phyloP scores from a whole-genome alignment of 2,797 vertebrate species.

The Pangasius mekongensis region DNA sequence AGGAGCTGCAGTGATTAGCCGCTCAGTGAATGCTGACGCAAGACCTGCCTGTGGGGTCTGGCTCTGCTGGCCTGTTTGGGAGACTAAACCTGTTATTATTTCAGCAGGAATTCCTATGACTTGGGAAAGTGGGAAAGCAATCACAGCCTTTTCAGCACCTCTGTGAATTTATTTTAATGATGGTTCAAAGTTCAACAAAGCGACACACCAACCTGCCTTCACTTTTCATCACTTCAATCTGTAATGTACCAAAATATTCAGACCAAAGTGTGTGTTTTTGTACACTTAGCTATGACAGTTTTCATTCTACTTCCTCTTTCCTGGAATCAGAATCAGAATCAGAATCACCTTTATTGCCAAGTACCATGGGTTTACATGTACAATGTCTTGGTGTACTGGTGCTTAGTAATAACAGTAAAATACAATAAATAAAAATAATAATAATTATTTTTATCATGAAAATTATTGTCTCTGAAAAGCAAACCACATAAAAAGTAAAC shows the following conservation, averaged over 20 bases:
- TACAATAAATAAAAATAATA: no score
- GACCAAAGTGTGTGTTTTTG: slow-evolving; percentile 13
- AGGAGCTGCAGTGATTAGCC: neutral
- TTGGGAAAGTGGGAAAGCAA: slow-evolving; percentile 9
- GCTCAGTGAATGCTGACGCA: neutral
- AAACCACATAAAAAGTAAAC: neutral
- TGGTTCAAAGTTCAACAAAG: neutral
- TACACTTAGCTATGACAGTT: neutral
- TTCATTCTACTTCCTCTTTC: neutral
- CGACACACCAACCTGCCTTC: neutral
- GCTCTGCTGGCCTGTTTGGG: slow-evolving; percentile 13
- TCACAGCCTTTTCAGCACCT: slow-evolving; percentile 10
- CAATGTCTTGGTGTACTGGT: no score
- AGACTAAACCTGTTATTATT: slow-evolving; percentile 4
- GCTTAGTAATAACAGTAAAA: no score
- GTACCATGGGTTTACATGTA: no score
- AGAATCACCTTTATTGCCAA: no score
- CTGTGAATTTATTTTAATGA: slow-evolving; percentile 23
- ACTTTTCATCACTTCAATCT: neutral
- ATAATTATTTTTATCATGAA: neutral
- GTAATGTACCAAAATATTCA: neutral
- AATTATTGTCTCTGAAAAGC: neutral
- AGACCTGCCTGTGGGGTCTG: slow-evolving; percentile 56
- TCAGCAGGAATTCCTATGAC: slow-evolving; percentile 9
- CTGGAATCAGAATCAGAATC: neutral